Evolutionary conservation across 1,140 invertebrate species (phyloP).

Genomic region (Spodoptera litura): DNA sequence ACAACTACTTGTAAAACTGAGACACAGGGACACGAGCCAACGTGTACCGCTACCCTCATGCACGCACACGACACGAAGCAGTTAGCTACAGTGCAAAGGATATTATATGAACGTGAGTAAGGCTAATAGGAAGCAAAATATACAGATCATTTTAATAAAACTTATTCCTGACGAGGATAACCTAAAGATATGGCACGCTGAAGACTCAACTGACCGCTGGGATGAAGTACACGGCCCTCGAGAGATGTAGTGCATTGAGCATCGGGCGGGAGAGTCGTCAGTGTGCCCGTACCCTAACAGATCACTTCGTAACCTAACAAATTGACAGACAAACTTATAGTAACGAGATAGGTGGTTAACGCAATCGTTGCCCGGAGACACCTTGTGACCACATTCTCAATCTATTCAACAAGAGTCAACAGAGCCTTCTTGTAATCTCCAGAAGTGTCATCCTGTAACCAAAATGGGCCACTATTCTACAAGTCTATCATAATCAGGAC

Average conservation of each 20-base stretch:
- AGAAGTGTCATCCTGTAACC: slow-evolving; percentile 94
- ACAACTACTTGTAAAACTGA: slow-evolving; percentile 74
- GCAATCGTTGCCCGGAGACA: slow-evolving; percentile 60
- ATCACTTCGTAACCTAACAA: slow-evolving; percentile 67
- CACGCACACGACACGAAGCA: slow-evolving; percentile 68
- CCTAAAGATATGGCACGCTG: slow-evolving; percentile 57
- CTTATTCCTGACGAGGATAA: slow-evolving; percentile 63
- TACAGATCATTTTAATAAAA: slow-evolving; percentile 80
- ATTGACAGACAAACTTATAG: slow-evolving; percentile 75
- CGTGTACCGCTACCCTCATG: slow-evolving; percentile 67
- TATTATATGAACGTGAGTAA: slow-evolving; percentile 68
- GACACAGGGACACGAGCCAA: slow-evolving; percentile 45
- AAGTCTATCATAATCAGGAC: slow-evolving; percentile 50
- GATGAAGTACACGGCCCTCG: background rate
- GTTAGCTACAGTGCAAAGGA: slow-evolving; percentile 80
- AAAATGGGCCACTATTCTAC: slow-evolving; percentile 77
- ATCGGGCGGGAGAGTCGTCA: slow-evolving; percentile 1
- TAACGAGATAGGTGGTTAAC: slow-evolving; percentile 64
- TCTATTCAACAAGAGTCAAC: slow-evolving; percentile 92
- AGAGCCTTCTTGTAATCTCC: slow-evolving; percentile 96
- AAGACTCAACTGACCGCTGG: slow-evolving; percentile 40
- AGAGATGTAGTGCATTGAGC: slow-evolving; percentile 15
- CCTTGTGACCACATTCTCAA: slow-evolving; percentile 60
- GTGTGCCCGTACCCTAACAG: slow-evolving; percentile 57
- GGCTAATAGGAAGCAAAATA: slow-evolving; percentile 75